Evolutionary conservation across 2,888 invertebrate genomes (phyloP).

Genomic region (Hypomecis punctinalis): DNA sequence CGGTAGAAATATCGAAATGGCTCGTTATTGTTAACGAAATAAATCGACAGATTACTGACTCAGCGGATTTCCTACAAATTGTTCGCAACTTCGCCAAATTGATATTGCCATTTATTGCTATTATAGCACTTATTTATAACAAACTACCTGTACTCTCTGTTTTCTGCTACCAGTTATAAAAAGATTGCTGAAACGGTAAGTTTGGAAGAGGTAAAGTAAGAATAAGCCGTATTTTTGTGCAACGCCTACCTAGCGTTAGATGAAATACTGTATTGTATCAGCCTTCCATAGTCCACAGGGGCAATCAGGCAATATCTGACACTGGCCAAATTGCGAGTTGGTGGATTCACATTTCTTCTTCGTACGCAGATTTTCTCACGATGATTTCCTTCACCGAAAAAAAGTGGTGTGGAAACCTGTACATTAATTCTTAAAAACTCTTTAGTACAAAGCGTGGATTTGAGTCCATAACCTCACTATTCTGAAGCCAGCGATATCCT

Average conservation of each 20-base stretch:
- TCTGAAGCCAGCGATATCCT: too few species aligned
- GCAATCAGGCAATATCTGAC: too few species aligned
- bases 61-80: conserved; percentile 49
- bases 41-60: conserved; percentile 53
- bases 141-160: background rate
- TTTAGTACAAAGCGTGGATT: too few species aligned
- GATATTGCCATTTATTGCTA: conserved; percentile 33
- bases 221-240: background rate
- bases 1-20: conserved; percentile 52
- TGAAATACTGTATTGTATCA: background rate
- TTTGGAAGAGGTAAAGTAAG: background rate
- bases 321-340: background rate
- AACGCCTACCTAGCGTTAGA: background rate
- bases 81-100: conserved; percentile 46
- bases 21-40: conserved; percentile 64
- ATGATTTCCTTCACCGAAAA: too few species aligned
- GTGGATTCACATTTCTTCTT: background rate
- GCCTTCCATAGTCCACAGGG: background rate
- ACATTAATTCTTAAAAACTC: too few species aligned
- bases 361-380: too few species aligned
- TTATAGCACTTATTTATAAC: conserved; percentile 18
- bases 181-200: background rate
- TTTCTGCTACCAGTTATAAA: background rate
- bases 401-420: too few species aligned
- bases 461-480: too few species aligned